Conservation (phyloP, 2,113 vertebrate genomes). For the Anguilla rostrata region DNA sequence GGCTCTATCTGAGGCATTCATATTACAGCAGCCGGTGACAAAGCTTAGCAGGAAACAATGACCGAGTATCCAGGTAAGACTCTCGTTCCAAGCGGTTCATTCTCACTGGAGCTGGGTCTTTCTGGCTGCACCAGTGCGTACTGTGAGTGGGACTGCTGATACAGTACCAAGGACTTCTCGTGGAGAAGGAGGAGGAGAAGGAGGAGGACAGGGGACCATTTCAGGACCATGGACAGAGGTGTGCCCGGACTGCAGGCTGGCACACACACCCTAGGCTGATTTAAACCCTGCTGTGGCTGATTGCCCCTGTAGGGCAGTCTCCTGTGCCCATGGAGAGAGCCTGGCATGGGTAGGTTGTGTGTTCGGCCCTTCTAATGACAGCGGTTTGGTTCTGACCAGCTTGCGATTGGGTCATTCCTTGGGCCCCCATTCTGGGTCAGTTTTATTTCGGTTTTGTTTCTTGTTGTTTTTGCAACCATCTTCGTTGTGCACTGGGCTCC, state of each 20-base stretch:
- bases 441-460: neutral
- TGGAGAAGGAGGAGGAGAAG: too few relatives aligned
- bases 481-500: too few relatives aligned
- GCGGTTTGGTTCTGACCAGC: neutral
- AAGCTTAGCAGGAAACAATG: slow-evolving; percentile 9
- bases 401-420: neutral
- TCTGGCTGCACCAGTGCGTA: too few relatives aligned
- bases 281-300: neutral
- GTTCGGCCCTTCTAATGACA: neutral
- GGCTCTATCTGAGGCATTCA: slow-evolving; percentile 31
- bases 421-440: neutral
- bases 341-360: neutral
- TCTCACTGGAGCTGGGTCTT: too few relatives aligned
- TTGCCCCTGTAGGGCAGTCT: neutral
- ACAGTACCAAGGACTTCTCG: too few relatives aligned
- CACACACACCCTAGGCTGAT: too few relatives aligned
- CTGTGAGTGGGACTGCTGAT: too few relatives aligned
- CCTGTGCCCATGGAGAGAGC: too few relatives aligned
- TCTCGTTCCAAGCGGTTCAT: too few relatives aligned
- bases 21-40: slow-evolving; percentile 16
- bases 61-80: too few relatives aligned
- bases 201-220: too few relatives aligned
- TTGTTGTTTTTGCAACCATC: too few relatives aligned
- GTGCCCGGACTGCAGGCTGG: neutral
- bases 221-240: neutral